Percentiles rank a stretch among this genome's conserved stretches.
These are phyloP conservation scores for Merodon equestris DNA, from an alignment of 2,888 invertebrate species.

Conservation along the genomic window DNA sequence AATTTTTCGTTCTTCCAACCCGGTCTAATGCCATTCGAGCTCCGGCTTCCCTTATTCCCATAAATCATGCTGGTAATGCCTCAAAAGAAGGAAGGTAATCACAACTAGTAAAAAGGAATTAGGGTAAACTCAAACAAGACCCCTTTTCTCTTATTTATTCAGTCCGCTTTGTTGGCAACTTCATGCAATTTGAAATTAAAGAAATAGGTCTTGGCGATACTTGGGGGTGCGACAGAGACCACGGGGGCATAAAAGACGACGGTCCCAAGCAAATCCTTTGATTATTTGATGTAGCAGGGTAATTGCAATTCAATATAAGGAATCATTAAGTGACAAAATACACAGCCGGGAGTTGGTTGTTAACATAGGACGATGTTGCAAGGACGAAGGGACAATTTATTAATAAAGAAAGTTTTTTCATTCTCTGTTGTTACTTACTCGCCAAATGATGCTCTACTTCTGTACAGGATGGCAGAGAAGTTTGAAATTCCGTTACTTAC, in stretches of 20 bases:
- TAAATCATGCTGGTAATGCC: slow-evolving; percentile 29
- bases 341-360: slow-evolving; percentile 13
- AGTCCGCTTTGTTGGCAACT: slow-evolving; percentile 2
- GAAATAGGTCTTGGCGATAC: neutral
- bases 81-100: slow-evolving; percentile 35
- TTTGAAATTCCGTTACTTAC: too few species aligned
- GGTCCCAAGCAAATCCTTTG: slow-evolving; percentile 7
- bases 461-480: too few species aligned
- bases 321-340: neutral
- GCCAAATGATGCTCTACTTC: too few species aligned
- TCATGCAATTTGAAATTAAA: slow-evolving; percentile 4
- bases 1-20: too few species aligned
- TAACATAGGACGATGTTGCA: too few species aligned
- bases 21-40: too few species aligned
- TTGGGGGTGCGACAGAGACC: slow-evolving; percentile 5
- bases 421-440: too few species aligned
- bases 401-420: neutral
- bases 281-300: slow-evolving; percentile 5
- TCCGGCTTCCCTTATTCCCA: slow-evolving; percentile 11
- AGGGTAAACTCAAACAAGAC: slow-evolving; percentile 39
- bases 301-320: slow-evolving; percentile 2
- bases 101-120: slow-evolving; percentile 46
- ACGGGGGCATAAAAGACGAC: too few species aligned
- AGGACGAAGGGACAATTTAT: too few species aligned
- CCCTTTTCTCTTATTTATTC: slow-evolving; percentile 30